Conservation (phyloP, 1,140 invertebrate genomes). For the Hycleus phaleratus region DNA sequence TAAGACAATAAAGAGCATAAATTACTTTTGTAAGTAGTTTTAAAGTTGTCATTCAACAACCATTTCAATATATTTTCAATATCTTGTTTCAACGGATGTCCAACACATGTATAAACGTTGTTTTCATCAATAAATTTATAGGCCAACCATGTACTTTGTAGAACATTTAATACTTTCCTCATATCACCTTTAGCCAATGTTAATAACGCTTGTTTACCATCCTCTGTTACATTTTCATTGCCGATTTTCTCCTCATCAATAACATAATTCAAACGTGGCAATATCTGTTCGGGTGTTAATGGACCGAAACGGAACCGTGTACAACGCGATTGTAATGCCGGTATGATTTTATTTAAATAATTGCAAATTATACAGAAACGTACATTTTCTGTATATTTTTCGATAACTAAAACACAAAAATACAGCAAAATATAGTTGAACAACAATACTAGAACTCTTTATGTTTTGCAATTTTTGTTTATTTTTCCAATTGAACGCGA, state of each 20-base stretch:
- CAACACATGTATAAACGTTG: slow-evolving; percentile 93
- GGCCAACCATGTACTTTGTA: slow-evolving; percentile 78
- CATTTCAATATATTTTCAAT: slow-evolving; percentile 85
- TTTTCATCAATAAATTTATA: slow-evolving; percentile 82
- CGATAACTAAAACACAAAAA: slow-evolving; percentile 60
- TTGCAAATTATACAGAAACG: slow-evolving; percentile 99
- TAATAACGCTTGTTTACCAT: slow-evolving; percentile 86
- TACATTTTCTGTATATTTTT: slow-evolving; percentile 98
- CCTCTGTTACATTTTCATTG: slow-evolving; percentile 70
- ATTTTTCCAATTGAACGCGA: too few relatives aligned
- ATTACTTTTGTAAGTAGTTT: slow-evolving; percentile 73
- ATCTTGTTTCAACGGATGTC: slow-evolving; percentile 85
- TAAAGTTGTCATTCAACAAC: slow-evolving; percentile 81
- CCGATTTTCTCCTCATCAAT: slow-evolving; percentile 62
- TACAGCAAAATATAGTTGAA: background rate
- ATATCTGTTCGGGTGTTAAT: slow-evolving; percentile 74
- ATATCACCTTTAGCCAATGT: slow-evolving; percentile 94
- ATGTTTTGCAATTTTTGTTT: too few relatives aligned
- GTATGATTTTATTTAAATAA: slow-evolving; percentile 97
- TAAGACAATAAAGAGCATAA: too few relatives aligned
- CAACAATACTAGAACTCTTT: too few relatives aligned
- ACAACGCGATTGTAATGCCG: slow-evolving; percentile 95
- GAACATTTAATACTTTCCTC: slow-evolving; percentile 92
- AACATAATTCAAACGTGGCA: slow-evolving; percentile 82
- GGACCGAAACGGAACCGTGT: slow-evolving; percentile 97